A percentile compares a stretch with the other conserved stretches of the same genome.
These are phyloP conservation scores for Brenthis daphne DNA, from an alignment of 2,888 invertebrate species.

Conservation along the genomic window DNA sequence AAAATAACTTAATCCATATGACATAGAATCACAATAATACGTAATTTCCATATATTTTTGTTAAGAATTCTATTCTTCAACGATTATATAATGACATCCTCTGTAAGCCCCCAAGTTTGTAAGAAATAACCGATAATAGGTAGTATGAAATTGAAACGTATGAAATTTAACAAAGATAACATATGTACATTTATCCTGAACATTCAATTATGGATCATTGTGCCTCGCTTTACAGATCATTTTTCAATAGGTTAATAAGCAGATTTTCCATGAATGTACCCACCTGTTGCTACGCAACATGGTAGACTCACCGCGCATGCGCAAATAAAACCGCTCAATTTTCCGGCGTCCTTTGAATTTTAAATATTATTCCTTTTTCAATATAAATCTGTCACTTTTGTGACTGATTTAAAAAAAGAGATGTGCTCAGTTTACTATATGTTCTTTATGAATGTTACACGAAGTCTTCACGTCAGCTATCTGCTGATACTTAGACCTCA, in stretches of 20 bases:
- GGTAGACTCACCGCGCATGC: constrained; percentile 34
- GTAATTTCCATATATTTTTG: no score
- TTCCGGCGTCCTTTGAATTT: constrained; percentile 7
- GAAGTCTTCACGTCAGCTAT: no score
- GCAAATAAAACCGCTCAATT: constrained; percentile 31
- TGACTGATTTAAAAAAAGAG: no score
- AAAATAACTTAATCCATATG: no score
- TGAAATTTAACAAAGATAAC: constrained; percentile 8
- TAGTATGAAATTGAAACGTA: constrained; percentile 2
- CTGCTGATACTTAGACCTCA: no score
- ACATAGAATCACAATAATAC: no score
- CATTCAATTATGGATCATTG: constrained; percentile 12
- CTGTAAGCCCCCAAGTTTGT: no score
- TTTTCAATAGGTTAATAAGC: constrained; percentile 6
- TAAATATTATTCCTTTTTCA: background rate
- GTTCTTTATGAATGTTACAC: no score
- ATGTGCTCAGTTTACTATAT: no score
- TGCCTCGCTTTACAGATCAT: constrained; percentile 14
- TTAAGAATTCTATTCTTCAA: no score
- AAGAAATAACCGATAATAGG: background rate
- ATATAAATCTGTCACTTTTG: background rate
- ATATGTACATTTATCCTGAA: background rate
- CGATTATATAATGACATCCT: no score
- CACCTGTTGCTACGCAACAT: constrained; percentile 42
- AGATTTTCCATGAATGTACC: constrained; percentile 17